Percentiles rank a stretch among this genome's conserved stretches.
Evolutionary conservation across 2,888 invertebrate genomes (phyloP).

Genomic region (Caradrina kadenii): DNA sequence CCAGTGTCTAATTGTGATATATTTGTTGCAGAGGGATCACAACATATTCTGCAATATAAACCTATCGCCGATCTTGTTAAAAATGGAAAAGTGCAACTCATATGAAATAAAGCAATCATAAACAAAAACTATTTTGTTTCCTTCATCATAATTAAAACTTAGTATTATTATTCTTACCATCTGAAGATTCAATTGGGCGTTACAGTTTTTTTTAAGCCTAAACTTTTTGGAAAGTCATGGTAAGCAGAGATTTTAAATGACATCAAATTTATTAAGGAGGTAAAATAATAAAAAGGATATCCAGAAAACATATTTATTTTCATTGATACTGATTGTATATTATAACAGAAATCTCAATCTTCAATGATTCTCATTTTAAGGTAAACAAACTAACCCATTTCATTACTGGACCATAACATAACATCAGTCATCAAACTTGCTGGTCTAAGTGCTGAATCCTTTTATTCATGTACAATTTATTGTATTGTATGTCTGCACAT

Average conservation of each 20-base stretch:
- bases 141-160: not conserved
- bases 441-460: too few species aligned
- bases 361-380: slow-evolving; percentile 34
- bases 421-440: too few species aligned
- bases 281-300: slow-evolving; percentile 15
- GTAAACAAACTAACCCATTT: not conserved
- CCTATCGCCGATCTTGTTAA: slow-evolving; percentile 93
- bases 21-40: slow-evolving; percentile 91
- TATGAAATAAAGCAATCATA: slow-evolving; percentile 67
- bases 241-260: not conserved
- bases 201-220: not conserved
- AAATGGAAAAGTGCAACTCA: slow-evolving; percentile 93
- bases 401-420: not conserved
- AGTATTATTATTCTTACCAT: not conserved
- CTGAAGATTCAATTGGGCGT: not conserved
- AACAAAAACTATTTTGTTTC: slow-evolving; percentile 21
- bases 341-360: slow-evolving; percentile 36
- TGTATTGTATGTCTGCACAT: not conserved
- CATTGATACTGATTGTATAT: slow-evolving; percentile 22
- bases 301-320: slow-evolving; percentile 41
- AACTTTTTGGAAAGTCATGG: not conserved
- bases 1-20: not conserved
- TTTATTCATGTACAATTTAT: not conserved
- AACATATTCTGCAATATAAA: slow-evolving; percentile 95
- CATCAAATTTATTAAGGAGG: not conserved